Conservation (phyloP, 2,113 vertebrate species). For the Actinemys pallida region DNA sequence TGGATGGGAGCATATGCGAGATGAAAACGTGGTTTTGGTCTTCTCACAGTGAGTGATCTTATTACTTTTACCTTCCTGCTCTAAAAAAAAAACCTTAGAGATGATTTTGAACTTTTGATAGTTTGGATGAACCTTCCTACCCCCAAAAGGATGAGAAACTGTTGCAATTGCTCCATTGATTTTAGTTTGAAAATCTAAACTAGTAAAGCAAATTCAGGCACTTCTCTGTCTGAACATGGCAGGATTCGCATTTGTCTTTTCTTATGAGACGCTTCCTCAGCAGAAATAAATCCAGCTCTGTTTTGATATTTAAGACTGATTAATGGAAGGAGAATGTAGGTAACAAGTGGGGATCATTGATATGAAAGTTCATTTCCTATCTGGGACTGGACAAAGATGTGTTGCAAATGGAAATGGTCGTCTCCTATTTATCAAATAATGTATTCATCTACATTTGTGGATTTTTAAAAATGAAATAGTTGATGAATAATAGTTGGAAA, state of each 20-base stretch:
- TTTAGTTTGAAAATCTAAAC: constrained; percentile 48
- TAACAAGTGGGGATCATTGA: background rate
- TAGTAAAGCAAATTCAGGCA: background rate
- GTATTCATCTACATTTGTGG: background rate
- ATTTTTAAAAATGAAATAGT: background rate
- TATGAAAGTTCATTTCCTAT: constrained; percentile 16
- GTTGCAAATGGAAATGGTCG: background rate
- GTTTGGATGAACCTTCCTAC: constrained; percentile 11
- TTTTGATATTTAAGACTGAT: constrained; percentile 32
- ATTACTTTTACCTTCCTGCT: constrained; percentile 34
- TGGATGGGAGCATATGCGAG: constrained; percentile 1
- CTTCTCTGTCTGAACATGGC: background rate
- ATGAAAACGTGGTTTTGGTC: constrained; percentile 31
- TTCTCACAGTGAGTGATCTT: constrained; percentile 29
- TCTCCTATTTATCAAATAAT: background rate
- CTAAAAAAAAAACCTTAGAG: constrained; percentile 13
- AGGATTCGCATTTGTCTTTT: background rate
- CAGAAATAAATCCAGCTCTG: background rate
- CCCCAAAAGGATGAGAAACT: background rate
- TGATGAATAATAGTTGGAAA: background rate
- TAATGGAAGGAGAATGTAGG: background rate
- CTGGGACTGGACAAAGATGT: background rate
- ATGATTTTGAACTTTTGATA: constrained; percentile 35
- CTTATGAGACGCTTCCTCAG: background rate
- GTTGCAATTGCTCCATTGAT: background rate